phyloP scores from a whole-genome alignment of 2,113 vertebrate genomes.

The Urocynchramus pylzowi region DNA sequence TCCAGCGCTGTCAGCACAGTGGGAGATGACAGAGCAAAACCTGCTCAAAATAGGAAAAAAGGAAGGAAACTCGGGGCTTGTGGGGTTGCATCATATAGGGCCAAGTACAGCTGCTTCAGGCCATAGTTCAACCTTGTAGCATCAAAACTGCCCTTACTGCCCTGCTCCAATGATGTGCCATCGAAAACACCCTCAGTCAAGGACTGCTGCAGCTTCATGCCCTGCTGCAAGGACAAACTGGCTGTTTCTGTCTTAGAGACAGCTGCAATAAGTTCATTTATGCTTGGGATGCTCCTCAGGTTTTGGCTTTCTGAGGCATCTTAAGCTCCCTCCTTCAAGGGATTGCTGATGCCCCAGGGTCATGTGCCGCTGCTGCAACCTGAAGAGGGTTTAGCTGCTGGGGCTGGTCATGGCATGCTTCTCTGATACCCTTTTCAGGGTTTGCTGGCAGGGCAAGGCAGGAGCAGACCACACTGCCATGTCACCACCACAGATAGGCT shows the following conservation, averaged over 20 bases:
- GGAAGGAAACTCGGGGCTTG: not conserved
- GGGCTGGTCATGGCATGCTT: not conserved
- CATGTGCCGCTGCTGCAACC: not conserved
- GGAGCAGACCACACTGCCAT: not conserved
- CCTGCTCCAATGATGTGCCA: not conserved
- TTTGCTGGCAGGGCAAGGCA: not conserved
- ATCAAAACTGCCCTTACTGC: not conserved
- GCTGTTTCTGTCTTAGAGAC: not conserved
- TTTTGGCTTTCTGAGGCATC: not conserved
- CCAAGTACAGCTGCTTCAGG: not conserved
- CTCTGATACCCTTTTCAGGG: not conserved
- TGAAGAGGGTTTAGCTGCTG: not conserved
- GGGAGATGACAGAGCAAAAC: not conserved
- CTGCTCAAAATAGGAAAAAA: not conserved
- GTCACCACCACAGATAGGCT: not conserved
- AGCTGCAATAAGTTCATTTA: not conserved
- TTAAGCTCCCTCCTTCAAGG: not conserved
- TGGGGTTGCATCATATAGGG: not conserved
- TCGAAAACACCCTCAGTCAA: not conserved
- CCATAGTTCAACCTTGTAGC: not conserved
- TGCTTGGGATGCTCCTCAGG: not conserved
- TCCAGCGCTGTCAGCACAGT: not conserved
- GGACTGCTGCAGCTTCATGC: not conserved
- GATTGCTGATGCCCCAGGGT: not conserved
- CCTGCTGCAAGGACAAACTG: not conserved